phyloP scores from a whole-genome alignment of 2,113 vertebrate species.

The Catharus bicknelli region DNA sequence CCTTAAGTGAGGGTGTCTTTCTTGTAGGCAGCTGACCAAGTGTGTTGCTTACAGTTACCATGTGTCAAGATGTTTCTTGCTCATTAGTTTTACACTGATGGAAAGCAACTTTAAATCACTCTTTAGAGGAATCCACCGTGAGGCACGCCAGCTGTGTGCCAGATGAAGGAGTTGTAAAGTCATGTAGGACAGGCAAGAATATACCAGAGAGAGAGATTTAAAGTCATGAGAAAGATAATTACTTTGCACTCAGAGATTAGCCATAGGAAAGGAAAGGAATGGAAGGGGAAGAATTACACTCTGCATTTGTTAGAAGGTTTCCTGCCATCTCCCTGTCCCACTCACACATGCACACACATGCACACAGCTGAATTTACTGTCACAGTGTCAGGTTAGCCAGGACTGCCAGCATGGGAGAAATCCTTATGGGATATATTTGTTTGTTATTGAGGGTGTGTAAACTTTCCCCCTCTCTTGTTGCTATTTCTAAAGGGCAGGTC shows the following conservation, averaged over 20 bases:
- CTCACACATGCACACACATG: conserved; percentile 26
- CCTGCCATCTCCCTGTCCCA: not conserved
- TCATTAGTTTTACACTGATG: conserved; percentile 72
- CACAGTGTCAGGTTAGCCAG: not conserved
- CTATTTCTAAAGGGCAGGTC: not conserved
- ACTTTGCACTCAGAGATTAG: conserved; percentile 66
- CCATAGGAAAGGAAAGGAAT: conserved; percentile 46
- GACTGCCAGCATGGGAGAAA: not conserved
- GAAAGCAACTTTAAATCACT: conserved; percentile 72
- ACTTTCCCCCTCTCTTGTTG: rapidly evolving
- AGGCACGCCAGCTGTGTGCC: conserved; percentile 70
- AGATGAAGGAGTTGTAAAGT: conserved; percentile 71
- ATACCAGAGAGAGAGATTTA: conserved; percentile 71
- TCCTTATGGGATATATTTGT: not conserved
- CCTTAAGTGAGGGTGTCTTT: conserved; percentile 53
- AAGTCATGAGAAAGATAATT: conserved; percentile 71
- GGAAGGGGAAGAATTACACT: conserved; percentile 37
- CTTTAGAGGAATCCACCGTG: conserved; percentile 67
- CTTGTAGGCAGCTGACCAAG: conserved; percentile 52
- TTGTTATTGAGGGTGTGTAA: not conserved
- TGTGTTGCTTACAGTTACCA: conserved; percentile 57
- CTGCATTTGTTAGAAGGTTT: conserved; percentile 38
- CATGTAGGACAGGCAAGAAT: conserved; percentile 60
- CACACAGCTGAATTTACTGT: conserved; percentile 47
- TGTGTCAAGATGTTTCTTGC: conserved; percentile 68